Evolutionary conservation across 2,113 vertebrate genomes (phyloP), one percentile per base, ranked within the genome.

Genomic region (Thunnus thynnus): DNA sequence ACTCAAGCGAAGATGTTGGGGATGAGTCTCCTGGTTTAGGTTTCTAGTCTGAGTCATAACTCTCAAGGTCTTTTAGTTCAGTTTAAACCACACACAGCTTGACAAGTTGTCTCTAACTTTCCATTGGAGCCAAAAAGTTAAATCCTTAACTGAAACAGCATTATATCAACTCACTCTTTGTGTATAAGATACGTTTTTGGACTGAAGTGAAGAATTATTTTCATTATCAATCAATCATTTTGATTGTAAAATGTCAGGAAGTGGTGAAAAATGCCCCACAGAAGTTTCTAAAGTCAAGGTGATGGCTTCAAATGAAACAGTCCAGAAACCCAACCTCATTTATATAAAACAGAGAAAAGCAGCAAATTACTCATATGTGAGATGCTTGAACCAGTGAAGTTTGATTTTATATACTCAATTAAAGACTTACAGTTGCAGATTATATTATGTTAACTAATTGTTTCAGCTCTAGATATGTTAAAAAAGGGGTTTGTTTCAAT

Each of bases 21-120:
- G 13, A 13, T 27, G 54, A 50, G 17, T 46, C 5, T 14, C 7
- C 1, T 6, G 16, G 3, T 44, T 3, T 25, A 47, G 25, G 41
- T 3, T 65, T 27, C 0, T 54, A 13, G 9, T 27, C 3, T 47
- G 12, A 62, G 47, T 12, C 30, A 54, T 8, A 27, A 46, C 16
- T 11, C 13, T 36, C 13, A 48, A 72, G 41, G 68, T 57, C 32
- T 46, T 5, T 13, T n/a, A 27, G 30, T 18, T 63, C 13, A n/a
- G 58, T 6, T 12, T 41, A 9, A 2, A 27, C 11, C 18, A 3
- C 11, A 27, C 20, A 69, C 44, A 20, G n/a, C 27, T 51, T 4
- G 11, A 51, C 22, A 55, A 64, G 36, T 72, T 9, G 36, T 41
- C 44, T 22, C 51, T 8, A 61, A 72, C 63, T 78, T 78, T 63